Evolutionary conservation across 2,113 vertebrate species (phyloP).

Genomic region (Castor canadensis): DNA sequence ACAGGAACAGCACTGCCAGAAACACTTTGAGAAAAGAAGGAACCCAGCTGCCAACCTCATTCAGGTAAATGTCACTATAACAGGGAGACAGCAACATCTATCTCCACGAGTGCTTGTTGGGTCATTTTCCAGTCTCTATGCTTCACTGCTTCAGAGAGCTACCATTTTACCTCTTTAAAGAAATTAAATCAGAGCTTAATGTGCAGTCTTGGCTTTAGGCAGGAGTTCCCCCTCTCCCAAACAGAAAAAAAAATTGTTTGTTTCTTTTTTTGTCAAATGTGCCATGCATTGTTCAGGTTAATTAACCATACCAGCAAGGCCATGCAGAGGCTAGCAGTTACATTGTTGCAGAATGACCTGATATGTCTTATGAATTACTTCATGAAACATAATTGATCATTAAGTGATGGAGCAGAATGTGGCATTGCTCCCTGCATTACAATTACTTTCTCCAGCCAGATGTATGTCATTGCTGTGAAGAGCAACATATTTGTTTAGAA

Average conservation of each 20-base stretch:
- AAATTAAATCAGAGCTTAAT: too few species aligned
- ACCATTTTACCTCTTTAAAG: too few species aligned
- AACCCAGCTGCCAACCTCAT: constrained; percentile 98
- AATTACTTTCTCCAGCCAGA: constrained; percentile 48
- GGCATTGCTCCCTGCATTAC: constrained; percentile 4
- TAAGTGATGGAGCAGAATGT: constrained; percentile 11
- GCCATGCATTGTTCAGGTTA: constrained; percentile 5
- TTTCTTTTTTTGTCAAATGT: background rate
- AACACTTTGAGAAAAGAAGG: constrained; percentile 98
- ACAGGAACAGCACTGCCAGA: constrained; percentile 98
- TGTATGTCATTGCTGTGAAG: constrained; percentile 19
- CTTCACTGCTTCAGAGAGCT: too few species aligned
- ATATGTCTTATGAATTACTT: constrained; percentile 53
- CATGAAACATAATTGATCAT: constrained; percentile 60
- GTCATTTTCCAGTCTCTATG: constrained; percentile 21
- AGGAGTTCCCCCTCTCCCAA: background rate
- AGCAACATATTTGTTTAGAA: constrained; percentile 41
- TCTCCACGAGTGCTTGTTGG: background rate
- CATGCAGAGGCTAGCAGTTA: background rate
- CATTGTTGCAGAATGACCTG: constrained; percentile 28
- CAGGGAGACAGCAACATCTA: background rate
- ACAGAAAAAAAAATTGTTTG: background rate
- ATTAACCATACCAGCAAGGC: constrained; percentile 3
- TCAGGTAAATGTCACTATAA: constrained; percentile 88
- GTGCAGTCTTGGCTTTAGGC: background rate